Evolutionary conservation across 1,140 invertebrate genomes (phyloP).

Genomic region (Delia radicum): DNA sequence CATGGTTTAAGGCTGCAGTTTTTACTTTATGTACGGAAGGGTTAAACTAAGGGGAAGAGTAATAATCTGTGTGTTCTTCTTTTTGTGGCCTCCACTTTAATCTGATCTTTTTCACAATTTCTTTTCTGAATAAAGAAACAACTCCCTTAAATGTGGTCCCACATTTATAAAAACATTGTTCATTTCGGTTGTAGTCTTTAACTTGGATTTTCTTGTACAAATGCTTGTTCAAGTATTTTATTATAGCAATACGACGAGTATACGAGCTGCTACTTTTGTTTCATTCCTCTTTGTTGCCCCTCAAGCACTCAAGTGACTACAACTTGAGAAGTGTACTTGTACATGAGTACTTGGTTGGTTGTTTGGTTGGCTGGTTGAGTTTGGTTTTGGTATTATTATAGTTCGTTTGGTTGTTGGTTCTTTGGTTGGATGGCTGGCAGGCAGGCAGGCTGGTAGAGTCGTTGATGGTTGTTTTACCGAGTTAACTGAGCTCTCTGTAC

Average conservation of each 20-base stretch:
- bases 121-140: too few species aligned
- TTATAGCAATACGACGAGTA: constrained; percentile 6
- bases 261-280: constrained; percentile 17
- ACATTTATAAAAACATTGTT: neutral
- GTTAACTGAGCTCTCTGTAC: too few species aligned
- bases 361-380: neutral
- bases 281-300: constrained; percentile 1
- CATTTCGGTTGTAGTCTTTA: neutral
- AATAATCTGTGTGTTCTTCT: too few species aligned
- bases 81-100: too few species aligned
- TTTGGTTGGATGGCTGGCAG: neutral
- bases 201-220: constrained; percentile 12
- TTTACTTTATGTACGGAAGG: too few species aligned
- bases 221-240: constrained; percentile 22
- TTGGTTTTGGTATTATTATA: neutral
- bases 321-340: constrained; percentile 11
- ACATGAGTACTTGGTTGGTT: neutral
- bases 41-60: too few species aligned
- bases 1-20: too few species aligned
- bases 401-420: neutral
- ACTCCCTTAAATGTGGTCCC: too few species aligned
- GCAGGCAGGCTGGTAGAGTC: neutral
- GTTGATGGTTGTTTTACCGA: neutral
- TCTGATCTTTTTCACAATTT: too few species aligned
- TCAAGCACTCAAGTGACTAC: constrained; percentile 11